Evolutionary conservation across 2,113 vertebrate species (phyloP).

Genomic region (Rhagologus leucostigma): DNA sequence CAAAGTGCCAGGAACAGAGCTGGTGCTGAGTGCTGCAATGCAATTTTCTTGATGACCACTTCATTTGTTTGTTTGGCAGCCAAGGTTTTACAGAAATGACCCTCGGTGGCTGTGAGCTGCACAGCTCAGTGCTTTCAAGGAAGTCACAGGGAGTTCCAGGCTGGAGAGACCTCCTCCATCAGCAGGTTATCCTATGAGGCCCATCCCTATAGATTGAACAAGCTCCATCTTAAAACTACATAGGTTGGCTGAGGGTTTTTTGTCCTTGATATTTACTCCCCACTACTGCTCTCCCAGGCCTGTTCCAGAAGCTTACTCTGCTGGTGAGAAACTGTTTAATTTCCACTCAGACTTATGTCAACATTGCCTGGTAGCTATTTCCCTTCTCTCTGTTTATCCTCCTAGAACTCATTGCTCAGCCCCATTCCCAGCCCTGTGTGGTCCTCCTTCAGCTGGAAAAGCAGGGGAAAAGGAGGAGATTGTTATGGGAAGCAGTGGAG

Average conservation of each 20-base stretch:
- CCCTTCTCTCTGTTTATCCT: constrained; percentile 34
- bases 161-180: neutral
- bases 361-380: constrained; percentile 31
- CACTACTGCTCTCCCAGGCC: neutral
- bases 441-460: constrained; percentile 23
- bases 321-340: constrained; percentile 35
- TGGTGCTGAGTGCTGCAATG: neutral
- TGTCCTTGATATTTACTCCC: neutral
- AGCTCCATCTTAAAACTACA: neutral
- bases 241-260: neutral
- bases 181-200: neutral
- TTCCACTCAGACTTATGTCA: constrained; percentile 46
- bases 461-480: neutral
- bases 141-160: neutral
- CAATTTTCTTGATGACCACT: neutral
- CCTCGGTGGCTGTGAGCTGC: neutral
- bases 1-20: neutral
- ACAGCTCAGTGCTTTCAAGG: neutral
- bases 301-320: neutral
- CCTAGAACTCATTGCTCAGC: neutral
- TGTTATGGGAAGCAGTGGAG: neutral
- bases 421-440: constrained; percentile 28
- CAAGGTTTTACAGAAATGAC: neutral
- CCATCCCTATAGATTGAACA: neutral
- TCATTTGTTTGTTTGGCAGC: neutral